These are phyloP conservation scores for Luehdorfia chinensis DNA, from an alignment of 1,140 invertebrate genomes.

Conservation along the genomic window DNA sequence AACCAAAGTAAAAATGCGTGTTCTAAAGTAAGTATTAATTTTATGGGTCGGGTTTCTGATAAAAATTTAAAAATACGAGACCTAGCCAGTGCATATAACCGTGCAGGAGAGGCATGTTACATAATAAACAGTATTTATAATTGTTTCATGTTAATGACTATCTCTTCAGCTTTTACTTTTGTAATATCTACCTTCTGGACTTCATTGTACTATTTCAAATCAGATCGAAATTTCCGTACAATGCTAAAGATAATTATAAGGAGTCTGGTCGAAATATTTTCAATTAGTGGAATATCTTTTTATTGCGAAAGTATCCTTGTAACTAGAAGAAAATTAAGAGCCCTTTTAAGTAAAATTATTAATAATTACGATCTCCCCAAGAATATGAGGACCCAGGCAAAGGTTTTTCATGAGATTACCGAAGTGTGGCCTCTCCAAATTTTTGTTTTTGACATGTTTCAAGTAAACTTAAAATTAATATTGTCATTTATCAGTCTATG, in stretches of 20 bases:
- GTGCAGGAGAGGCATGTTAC: slow-evolving; percentile 35
- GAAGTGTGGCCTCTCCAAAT: slow-evolving; percentile 43
- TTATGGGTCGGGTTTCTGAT: slow-evolving; percentile 27
- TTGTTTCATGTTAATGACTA: slow-evolving; percentile 46
- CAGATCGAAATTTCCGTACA: slow-evolving; percentile 7
- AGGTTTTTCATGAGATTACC: slow-evolving; percentile 50
- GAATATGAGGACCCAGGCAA: slow-evolving; percentile 43
- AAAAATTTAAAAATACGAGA: slow-evolving; percentile 38
- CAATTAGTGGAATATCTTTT: slow-evolving; percentile 37
- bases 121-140: slow-evolving; percentile 46
- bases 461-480: slow-evolving; percentile 46
- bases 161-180: slow-evolving; percentile 44
- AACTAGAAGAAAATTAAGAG: slow-evolving; percentile 17
- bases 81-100: slow-evolving; percentile 34
- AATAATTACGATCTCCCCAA: slow-evolving; percentile 44
- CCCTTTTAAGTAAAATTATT: slow-evolving; percentile 29
- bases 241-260: slow-evolving; percentile 35
- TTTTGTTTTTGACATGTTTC: slow-evolving; percentile 47
- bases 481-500: slow-evolving; percentile 48
- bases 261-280: slow-evolving; percentile 34
- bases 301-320: slow-evolving; percentile 38
- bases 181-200: slow-evolving; percentile 49
- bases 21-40: too few species aligned
- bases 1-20: slow-evolving; percentile 18
- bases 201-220: slow-evolving; percentile 37